Conservation (phyloP, 2,113 vertebrate genomes). For the Acanthochromis polyacanthus region DNA sequence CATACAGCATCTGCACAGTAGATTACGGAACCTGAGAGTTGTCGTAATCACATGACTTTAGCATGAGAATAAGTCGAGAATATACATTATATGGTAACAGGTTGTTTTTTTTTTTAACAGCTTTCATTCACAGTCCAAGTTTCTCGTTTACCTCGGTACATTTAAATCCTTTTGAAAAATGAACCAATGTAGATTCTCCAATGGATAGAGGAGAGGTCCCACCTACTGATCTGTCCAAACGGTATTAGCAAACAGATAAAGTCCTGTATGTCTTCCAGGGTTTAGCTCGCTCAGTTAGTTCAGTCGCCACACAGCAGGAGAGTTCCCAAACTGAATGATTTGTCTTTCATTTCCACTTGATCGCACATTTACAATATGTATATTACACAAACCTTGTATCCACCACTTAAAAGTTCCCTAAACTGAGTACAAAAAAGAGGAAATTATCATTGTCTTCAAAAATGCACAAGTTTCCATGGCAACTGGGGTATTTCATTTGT, state of each 20-base stretch:
- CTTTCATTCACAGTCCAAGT: neutral
- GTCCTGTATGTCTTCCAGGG: slow-evolving; percentile 12
- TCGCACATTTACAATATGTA: no score
- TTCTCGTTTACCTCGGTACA: neutral
- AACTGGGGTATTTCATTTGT: neutral
- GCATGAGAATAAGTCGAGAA: neutral
- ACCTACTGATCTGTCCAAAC: slow-evolving; percentile 32
- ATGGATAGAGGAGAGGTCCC: neutral
- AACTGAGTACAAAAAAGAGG: no score
- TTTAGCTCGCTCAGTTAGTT: slow-evolving; percentile 9
- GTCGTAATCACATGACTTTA: neutral
- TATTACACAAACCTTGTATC: no score
- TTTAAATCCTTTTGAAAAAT: slow-evolving; percentile 1
- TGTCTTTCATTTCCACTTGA: neutral
- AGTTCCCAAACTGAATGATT: neutral
- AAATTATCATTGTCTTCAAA: neutral
- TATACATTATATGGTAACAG: neutral
- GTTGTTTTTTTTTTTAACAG: neutral
- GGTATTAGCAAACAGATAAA: slow-evolving; percentile 13
- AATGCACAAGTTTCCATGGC: neutral
- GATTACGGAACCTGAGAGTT: neutral
- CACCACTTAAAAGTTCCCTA: no score
- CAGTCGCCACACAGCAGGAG: neutral
- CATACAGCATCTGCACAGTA: neutral
- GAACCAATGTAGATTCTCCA: neutral